These are phyloP conservation scores for Puffinus mauretanicus DNA, from an alignment of 2,113 vertebrate species.

Conservation along the genomic window DNA sequence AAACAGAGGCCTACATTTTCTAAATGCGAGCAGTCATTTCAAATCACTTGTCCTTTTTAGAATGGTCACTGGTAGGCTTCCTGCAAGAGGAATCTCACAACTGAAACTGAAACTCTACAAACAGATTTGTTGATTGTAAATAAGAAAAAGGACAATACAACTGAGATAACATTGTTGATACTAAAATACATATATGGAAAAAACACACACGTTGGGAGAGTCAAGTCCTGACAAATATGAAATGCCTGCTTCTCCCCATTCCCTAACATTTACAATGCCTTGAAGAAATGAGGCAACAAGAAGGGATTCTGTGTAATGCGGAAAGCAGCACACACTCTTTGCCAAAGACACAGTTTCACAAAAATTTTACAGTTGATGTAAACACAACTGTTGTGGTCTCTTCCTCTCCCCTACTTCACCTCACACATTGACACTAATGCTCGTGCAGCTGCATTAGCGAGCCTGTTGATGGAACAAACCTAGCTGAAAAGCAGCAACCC, in stretches of 20 bases:
- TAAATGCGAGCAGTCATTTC: neutral
- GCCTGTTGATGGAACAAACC: neutral
- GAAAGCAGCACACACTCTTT: neutral
- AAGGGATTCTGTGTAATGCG: neutral
- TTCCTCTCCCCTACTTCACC: neutral
- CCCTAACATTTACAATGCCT: neutral
- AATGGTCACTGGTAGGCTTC: neutral
- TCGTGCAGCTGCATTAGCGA: rapidly evolving
- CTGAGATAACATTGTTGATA: neutral
- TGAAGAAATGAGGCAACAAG: neutral
- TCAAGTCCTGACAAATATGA: neutral
- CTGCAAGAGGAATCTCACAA: neutral
- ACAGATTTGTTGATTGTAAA: neutral
- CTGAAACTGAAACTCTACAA: neutral
- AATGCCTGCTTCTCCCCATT: neutral
- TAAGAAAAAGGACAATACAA: neutral
- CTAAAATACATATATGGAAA: neutral
- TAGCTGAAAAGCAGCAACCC: neutral
- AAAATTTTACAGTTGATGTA: neutral
- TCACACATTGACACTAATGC: neutral
- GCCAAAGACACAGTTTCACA: neutral
- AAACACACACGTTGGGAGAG: neutral
- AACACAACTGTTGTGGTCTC: neutral
- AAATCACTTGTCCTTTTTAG: neutral
- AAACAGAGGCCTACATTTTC: neutral